These are phyloP conservation scores for Volucella inflata DNA, from an alignment of 2,888 invertebrate genomes.

Conservation along the genomic window DNA sequence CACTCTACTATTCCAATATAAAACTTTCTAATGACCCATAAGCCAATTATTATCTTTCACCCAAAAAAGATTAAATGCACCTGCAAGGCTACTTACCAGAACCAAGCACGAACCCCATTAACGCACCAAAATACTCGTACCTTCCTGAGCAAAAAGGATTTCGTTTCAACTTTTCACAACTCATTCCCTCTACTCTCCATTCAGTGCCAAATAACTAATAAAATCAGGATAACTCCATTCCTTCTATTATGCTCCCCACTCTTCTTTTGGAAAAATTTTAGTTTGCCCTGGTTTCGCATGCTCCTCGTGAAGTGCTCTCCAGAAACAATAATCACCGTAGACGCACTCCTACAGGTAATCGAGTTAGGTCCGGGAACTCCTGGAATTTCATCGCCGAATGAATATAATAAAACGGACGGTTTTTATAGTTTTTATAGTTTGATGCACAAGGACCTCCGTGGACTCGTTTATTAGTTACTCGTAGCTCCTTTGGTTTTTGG, in stretches of 20 bases:
- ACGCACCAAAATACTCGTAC: no score
- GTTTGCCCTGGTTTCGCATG: slow-evolving; percentile 59
- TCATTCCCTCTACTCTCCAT: no score
- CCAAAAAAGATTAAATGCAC: no score
- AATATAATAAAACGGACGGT: slow-evolving; percentile 55
- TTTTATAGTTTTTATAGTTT: slow-evolving; percentile 55
- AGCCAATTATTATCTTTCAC: no score
- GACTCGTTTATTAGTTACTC: background rate
- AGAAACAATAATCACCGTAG: slow-evolving; percentile 18
- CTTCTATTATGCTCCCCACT: slow-evolving; percentile 30
- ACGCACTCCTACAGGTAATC: slow-evolving; percentile 71
- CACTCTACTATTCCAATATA: no score
- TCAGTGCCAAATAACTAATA: slow-evolving; percentile 44
- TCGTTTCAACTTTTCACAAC: no score
- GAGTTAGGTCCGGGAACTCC: slow-evolving; percentile 44
- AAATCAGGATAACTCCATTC: slow-evolving; percentile 63
- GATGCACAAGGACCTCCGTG: slow-evolving; percentile 43
- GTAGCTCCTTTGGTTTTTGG: no score
- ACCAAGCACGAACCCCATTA: no score
- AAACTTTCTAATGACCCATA: no score
- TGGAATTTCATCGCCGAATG: slow-evolving; percentile 60
- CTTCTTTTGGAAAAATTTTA: slow-evolving; percentile 48
- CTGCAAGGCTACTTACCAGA: no score
- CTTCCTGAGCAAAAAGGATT: no score
- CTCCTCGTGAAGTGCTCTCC: slow-evolving; percentile 36